Base-by-base conservation (phyloP, 53 echinoderm and acorn worm species). In the Arbacia lixula region DNA sequence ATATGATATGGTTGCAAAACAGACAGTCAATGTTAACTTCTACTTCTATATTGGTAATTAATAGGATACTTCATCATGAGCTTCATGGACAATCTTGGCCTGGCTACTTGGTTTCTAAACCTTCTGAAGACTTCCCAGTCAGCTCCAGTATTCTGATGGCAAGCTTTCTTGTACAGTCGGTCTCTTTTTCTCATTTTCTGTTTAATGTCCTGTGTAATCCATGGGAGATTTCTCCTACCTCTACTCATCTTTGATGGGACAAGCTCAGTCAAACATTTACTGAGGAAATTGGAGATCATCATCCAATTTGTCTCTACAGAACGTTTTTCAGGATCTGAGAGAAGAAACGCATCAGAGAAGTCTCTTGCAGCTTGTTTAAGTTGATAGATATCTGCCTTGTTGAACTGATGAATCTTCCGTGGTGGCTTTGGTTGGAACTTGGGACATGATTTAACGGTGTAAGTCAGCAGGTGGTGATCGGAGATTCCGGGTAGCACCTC, bases 161-260 rank as follows among this genome's bases (percentile, higher is more conserved):
- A 22, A 56, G 78, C 58, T 77, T 60, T 77, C 1, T 72, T 72
- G 58, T 24, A 77, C 20, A 77, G 78, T 36, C 78, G 36, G 36
- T 77, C 78, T 6, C 56, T 30, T 77, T 77, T 77, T 36, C 78
- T 77, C 78, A 77, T 60, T 2, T 57, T 29, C 37, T 35, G 78
- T 77, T 85, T 85, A 5, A 85, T 21, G 14, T 2, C 42, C 2
- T 19, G 27, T 35, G 60, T 26, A 34, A 85, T 74, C 62, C 74
- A 85, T 74, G 86, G 86, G 20, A 85, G 86, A 41, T 85, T 32
- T 12, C 51, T 29, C 37, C 63, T 85, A 12, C 49, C 49, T 40
- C 32, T 58, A 22, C 60, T 73, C 71, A 60, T 60, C 60, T 85
- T 85, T 40, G 72, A 74, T 2, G 86, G 74, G n/a, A 73, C 50